phyloP scores from a whole-genome alignment of 2,888 invertebrate genomes.

The Exocentrus adspersus region DNA sequence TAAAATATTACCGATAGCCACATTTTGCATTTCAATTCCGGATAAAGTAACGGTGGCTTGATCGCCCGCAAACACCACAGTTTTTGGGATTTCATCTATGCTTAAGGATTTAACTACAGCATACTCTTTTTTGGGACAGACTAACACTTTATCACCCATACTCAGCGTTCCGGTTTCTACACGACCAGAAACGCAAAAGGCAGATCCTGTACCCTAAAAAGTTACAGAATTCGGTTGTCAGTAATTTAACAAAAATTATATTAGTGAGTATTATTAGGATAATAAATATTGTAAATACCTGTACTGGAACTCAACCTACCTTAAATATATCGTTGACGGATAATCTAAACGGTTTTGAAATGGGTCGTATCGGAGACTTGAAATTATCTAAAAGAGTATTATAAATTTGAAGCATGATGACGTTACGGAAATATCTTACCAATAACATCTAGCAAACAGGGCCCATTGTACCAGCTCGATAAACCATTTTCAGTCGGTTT shows the following conservation, averaged over 20 bases:
- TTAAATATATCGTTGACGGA: conserved; percentile 97
- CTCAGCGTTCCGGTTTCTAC: conserved; percentile 92
- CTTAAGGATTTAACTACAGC: conserved; percentile 81
- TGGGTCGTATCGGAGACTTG: conserved; percentile 85
- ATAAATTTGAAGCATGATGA: background rate
- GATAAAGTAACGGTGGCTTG: conserved; percentile 85
- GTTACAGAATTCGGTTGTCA: conserved; percentile 2
- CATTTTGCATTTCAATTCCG: conserved; percentile 85
- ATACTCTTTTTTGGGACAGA: conserved; percentile 86
- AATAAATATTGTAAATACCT: too few species aligned
- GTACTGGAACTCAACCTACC: conserved; percentile 63
- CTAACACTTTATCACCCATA: conserved; percentile 85
- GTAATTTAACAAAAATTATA: too few species aligned
- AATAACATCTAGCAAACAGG: conserved; percentile 85
- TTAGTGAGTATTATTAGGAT: too few species aligned
- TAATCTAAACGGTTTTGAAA: conserved; percentile 89
- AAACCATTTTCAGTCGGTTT: conserved; percentile 73
- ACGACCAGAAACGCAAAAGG: conserved; percentile 89
- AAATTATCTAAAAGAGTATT: conserved; percentile 73
- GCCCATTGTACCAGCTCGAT: conserved; percentile 84
- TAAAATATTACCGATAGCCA: conserved; percentile 86
- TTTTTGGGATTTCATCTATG: conserved; percentile 77
- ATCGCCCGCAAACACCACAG: conserved; percentile 93
- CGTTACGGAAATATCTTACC: conserved; percentile 64
- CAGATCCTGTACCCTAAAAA: conserved; percentile 80